Conservation (phyloP, 2,888 invertebrate genomes). For the Polietes domitor region DNA sequence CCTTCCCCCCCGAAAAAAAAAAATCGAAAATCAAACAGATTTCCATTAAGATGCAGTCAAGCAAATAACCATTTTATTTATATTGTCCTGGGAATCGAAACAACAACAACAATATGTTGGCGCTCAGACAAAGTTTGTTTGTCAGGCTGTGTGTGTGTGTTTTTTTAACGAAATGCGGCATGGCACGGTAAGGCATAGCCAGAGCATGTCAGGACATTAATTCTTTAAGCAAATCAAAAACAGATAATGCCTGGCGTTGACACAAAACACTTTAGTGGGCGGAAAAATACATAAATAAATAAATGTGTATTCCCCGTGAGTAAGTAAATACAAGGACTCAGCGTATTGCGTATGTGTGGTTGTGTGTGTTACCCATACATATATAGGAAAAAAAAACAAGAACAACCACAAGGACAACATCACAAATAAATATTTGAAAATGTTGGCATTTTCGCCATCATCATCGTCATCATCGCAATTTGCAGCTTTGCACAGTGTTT, state of each 20-base stretch:
- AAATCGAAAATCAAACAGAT: constrained; percentile 63
- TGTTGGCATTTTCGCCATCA: constrained; percentile 39
- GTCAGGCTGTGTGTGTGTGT: constrained; percentile 33
- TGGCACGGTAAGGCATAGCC: too few relatives aligned
- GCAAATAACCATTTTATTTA: constrained; percentile 62
- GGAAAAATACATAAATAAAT: constrained; percentile 36
- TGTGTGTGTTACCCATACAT: neutral
- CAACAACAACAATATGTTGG: constrained; percentile 27
- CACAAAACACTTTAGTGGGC: constrained; percentile 70
- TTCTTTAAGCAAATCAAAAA: constrained; percentile 80
- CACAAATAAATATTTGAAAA: constrained; percentile 54
- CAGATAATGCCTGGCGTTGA: constrained; percentile 80
- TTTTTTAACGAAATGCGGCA: too few relatives aligned
- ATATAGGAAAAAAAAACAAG: constrained; percentile 1
- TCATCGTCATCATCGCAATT: constrained; percentile 4
- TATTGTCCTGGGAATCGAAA: constrained; percentile 31
- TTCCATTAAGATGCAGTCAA: constrained; percentile 64
- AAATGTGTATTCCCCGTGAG: constrained; percentile 2
- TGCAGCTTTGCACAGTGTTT: constrained; percentile 12
- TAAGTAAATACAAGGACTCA: constrained; percentile 35
- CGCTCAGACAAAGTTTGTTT: neutral
- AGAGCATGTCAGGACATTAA: constrained; percentile 48
- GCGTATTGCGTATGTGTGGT: neutral
- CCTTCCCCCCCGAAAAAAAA: constrained; percentile 44
- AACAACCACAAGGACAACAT: constrained; percentile 24